Base-by-base conservation (phyloP, 2,888 invertebrate species). In the Agelastica alni region DNA sequence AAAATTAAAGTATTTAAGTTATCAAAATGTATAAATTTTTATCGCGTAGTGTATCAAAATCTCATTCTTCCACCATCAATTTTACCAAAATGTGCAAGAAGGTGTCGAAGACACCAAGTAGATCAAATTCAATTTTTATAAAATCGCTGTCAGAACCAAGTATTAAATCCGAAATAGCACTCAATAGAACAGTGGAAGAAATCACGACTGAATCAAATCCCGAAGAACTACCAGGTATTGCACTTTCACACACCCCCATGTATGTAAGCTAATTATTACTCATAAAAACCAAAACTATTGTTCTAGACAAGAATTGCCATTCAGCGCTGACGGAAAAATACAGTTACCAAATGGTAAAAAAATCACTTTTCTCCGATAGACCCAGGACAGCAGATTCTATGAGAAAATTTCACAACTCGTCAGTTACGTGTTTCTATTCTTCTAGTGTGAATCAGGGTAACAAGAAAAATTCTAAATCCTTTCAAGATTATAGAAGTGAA, bases 1-100 rank as follows among this genome's bases (percentile, higher is more conserved):
- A 48, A 55, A 43, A 51, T 34, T 46, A 62, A 62, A 60, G 63
- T 63, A 61, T 65, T 63, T 61, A 62, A 57, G 62, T 62, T 59
- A 51, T 44, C 39, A 56, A 43, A 55, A 65, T 65, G 65, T 65
- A 63, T 56, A 65, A 62, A 56, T 53, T 65, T 43, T 41, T 64
- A 32, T 62, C 60, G 39, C 58, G 57, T 13, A 58, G 51, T 53
- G 39, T 65, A 41, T 18, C 57, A n/a, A 65, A 61, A 54, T 56
- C 61, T 14, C 49, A 62, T 22, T 59, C 46, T 42, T 56, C 57
- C 47, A 44, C 51, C 30, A 47, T 47, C 18, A 58, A 42, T 39
- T 52, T 63, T 36, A 58, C 59, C 22, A 39, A 46, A 30, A 53
- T 60, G 17, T 63, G 55, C 43, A 61, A 49, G 30, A 57, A 54